These are phyloP conservation scores for Laupala kohalensis DNA, from an alignment of 1,140 invertebrate species.

Conservation along the genomic window DNA sequence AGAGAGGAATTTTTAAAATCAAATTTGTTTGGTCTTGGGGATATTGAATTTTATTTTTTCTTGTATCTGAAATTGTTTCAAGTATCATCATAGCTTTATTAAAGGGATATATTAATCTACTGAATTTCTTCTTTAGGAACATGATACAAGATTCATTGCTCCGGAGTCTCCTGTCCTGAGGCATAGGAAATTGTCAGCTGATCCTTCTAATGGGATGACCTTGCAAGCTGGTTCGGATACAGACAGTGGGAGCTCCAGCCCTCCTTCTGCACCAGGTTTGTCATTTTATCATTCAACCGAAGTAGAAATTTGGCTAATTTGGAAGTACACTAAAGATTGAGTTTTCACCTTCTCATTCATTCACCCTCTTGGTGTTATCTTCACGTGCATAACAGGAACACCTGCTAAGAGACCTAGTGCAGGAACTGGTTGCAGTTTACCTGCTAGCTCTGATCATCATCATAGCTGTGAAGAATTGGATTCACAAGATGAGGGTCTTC, in stretches of 20 bases:
- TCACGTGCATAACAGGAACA: slow-evolving; percentile 17
- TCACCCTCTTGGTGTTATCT: no score
- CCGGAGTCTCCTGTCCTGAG: slow-evolving; percentile 9
- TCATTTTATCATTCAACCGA: background rate
- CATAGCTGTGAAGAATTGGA: background rate
- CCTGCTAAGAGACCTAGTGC: slow-evolving; percentile 20
- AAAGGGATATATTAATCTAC: no score
- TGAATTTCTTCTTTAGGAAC: background rate
- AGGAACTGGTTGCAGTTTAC: slow-evolving; percentile 6
- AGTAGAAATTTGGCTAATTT: background rate
- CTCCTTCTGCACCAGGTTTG: slow-evolving; percentile 14
- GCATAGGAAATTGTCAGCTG: background rate
- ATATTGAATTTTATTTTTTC: no score
- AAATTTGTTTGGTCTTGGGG: no score
- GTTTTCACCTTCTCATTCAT: no score
- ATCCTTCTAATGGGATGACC: slow-evolving; percentile 14
- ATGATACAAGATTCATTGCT: background rate
- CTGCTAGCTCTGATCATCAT: slow-evolving; percentile 13
- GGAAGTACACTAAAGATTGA: background rate
- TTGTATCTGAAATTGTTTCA: no score
- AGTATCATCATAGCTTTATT: no score
- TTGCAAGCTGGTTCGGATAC: slow-evolving; percentile 21
- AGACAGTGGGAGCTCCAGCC: slow-evolving; percentile 22
- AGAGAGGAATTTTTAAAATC: no score
- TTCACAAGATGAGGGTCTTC: background rate